Conservation (phyloP, 1,140 invertebrate species). For the Agraylea sexmaculata region DNA sequence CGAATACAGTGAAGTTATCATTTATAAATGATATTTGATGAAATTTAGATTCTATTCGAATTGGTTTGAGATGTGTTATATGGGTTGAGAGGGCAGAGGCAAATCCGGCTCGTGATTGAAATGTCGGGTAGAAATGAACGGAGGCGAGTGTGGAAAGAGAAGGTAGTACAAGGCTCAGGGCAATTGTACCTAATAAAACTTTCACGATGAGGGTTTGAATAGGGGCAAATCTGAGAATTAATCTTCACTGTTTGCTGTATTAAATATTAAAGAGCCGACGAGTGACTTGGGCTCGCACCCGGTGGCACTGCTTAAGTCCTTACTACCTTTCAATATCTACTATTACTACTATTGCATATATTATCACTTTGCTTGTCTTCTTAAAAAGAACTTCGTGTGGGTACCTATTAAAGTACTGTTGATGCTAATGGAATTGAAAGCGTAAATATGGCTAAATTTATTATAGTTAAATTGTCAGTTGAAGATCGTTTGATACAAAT, state of each 20-base stretch:
- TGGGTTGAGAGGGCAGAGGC: neutral
- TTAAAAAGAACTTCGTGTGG: neutral
- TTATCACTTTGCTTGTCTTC: slow-evolving; percentile 3
- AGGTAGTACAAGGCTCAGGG: neutral
- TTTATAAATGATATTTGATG: slow-evolving; percentile 4
- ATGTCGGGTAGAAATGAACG: neutral
- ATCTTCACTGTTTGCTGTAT: slow-evolving; percentile 11
- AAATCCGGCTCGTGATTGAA: neutral
- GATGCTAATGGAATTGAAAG: slow-evolving; percentile 1
- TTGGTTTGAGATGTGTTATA: neutral
- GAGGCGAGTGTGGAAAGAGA: neutral
- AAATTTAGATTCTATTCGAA: slow-evolving; percentile 2
- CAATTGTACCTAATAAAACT: slow-evolving; percentile 11
- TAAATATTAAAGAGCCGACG: slow-evolving; percentile 8
- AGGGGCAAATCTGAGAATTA: slow-evolving; percentile 13
- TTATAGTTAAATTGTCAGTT: too few relatives aligned
- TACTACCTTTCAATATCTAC: neutral
- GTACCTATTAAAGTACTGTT: slow-evolving; percentile 2
- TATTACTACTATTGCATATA: neutral
- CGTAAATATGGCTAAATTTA: too few relatives aligned
- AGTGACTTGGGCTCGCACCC: neutral
- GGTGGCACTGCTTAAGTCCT: neutral
- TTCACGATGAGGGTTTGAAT: slow-evolving; percentile 11
- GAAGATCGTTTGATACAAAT: too few relatives aligned
- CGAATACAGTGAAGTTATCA: neutral